Conservation (phyloP, 92 coral and sea anemone species). For the Porites cylindrica region DNA sequence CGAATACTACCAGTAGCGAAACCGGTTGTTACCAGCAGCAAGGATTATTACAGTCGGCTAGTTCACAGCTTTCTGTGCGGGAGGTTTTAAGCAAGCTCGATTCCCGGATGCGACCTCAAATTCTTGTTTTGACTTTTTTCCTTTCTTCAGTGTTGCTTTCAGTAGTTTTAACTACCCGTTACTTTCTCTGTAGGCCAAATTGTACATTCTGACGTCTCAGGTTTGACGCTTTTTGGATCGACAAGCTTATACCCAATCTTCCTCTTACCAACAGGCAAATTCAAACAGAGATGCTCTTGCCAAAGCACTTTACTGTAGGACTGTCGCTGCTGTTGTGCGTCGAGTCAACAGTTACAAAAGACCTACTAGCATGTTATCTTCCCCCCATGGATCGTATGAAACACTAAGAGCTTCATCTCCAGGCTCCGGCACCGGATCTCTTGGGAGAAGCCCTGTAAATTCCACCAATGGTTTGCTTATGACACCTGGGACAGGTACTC, state of each 20-base stretch:
- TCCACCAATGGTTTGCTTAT: slow-evolving; percentile 68
- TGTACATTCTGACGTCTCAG: background rate
- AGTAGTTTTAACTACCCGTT: background rate
- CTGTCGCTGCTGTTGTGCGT: slow-evolving; percentile 89
- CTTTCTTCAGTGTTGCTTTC: no score
- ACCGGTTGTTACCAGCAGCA: no score
- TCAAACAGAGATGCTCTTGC: slow-evolving; percentile 88
- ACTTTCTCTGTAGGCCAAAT: background rate
- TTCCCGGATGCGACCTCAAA: no score
- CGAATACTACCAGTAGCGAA: no score
- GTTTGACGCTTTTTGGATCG: background rate
- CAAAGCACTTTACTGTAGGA: slow-evolving; percentile 86
- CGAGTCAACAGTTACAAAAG: slow-evolving; percentile 96
- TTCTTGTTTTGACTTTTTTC: no score
- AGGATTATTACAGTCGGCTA: no score
- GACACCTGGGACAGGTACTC: slow-evolving; percentile 62
- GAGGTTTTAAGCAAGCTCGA: no score
- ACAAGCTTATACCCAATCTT: no score
- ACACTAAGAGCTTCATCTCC: slow-evolving; percentile 69
- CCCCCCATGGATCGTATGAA: slow-evolving; percentile 82
- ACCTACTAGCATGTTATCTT: slow-evolving; percentile 72
- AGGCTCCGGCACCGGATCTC: slow-evolving; percentile 1
- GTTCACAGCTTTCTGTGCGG: no score
- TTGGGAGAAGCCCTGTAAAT: slow-evolving; percentile 27
- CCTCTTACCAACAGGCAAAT: slow-evolving; percentile 72